Evolutionary conservation across 2,888 invertebrate genomes (phyloP), one percentile per base, ranked within the genome.

Genomic region (Orthosia cruda): DNA sequence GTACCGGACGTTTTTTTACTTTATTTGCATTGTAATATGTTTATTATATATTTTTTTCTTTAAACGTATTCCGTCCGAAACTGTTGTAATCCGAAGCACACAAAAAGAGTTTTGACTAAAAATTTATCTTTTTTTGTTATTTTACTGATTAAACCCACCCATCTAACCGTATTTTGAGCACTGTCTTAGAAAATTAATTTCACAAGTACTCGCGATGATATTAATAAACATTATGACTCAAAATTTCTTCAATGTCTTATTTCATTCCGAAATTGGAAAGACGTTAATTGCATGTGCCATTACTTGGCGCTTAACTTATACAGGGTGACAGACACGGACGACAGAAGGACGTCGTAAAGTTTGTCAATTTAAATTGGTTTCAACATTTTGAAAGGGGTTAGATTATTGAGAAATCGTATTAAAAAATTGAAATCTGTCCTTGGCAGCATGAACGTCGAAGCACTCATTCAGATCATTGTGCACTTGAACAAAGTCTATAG

Each of bases 231-330:
- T 9, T 16, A 76, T 70, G 70, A 76, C 76, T 63, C 23, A 47
- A 57, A 70, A 62, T 70, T 70, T 52, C 57, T 76, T 58, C 49
- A 70, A 76, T 47, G 76, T 76, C 70, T 58, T 75, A 75, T 75
- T 75, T 75, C 68, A 52, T 70, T 76, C 9, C 18, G 1, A 75
- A 76, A 76, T 69, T 62, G 47, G 68, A 74, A 18, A 59, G 70
- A 70, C 70, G 20, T n/a, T 76, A 70, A 76, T 70, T 76, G 62
- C 57, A 32, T 47, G 70, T 52, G 50, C 57, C 70, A 70, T 76
- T 76, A 75, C 62, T 70, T 52, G 57, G 16, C 69, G 26, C 50
- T 70, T 62, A 50, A 63, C 26, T 75, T 75, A 62, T 62, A 76
- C 70, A 76, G 76, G 76, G 11, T 70, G 70, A 13, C 13, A n/a